phyloP scores from a whole-genome alignment of 2,888 invertebrate species.

The Bellardia bayeri region DNA sequence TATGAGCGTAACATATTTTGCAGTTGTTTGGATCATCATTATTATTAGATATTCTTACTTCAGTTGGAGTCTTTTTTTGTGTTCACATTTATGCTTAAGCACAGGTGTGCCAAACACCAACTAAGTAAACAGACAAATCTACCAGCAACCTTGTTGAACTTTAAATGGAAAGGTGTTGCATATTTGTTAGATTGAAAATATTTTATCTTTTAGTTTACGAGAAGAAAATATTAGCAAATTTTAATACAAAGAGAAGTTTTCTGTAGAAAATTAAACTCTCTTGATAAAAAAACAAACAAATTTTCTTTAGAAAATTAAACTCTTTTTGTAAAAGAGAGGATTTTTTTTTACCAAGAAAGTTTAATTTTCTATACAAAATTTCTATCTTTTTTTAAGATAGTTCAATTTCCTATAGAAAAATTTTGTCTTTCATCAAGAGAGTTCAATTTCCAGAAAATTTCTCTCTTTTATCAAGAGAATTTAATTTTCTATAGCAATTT shows the following conservation, averaged over 20 bases:
- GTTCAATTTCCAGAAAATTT: no score
- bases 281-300: background rate
- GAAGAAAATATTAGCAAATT: background rate
- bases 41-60: slow-evolving; percentile 57
- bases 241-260: background rate
- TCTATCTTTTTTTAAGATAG: no score
- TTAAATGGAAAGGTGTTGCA: background rate
- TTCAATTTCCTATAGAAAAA: no score
- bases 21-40: slow-evolving; percentile 44
- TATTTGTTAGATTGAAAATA: no score
- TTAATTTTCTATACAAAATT: no score
- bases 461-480: no score
- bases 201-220: no score
- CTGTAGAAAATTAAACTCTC: background rate
- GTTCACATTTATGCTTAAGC: slow-evolving; percentile 19
- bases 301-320: background rate
- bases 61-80: background rate
- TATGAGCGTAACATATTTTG: slow-evolving; percentile 28
- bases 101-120: slow-evolving; percentile 56
- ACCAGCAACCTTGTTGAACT: slow-evolving; percentile 37
- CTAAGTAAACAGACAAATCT: slow-evolving; percentile 22
- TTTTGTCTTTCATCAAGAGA: no score
- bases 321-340: no score
- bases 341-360: no score
- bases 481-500: no score